Percentiles rank a stretch among this genome's conserved stretches.
phyloP scores from a whole-genome alignment of 2,797 vertebrate species.

The Zalophus californianus region DNA sequence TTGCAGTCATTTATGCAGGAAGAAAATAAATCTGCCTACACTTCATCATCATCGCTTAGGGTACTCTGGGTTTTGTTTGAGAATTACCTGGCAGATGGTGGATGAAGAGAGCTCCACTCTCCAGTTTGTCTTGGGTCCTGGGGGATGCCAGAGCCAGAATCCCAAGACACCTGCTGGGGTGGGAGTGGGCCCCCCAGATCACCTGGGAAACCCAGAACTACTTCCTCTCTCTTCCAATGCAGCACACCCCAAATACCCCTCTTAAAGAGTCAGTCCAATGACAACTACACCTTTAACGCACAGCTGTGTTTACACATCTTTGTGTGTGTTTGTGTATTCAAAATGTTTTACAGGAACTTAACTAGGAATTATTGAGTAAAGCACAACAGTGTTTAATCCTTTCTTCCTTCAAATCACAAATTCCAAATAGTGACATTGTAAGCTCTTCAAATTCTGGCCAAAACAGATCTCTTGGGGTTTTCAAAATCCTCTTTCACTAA shows the following conservation, averaged over 20 bases:
- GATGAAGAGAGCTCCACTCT: not conserved
- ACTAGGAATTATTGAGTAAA: not conserved
- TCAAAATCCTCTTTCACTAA: not conserved
- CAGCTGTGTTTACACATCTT: not conserved
- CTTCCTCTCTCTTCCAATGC: not conserved
- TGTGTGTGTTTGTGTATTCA: not conserved
- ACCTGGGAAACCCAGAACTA: not conserved
- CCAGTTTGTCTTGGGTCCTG: no score
- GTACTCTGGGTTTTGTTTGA: not conserved
- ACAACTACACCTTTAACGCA: not conserved
- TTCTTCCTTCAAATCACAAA: not conserved
- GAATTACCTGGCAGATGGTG: not conserved
- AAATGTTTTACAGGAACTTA: not conserved
- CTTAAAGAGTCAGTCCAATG: not conserved
- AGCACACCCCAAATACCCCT: not conserved
- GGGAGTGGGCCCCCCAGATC: not conserved
- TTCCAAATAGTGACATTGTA: not conserved
- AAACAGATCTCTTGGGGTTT: constrained; percentile 14
- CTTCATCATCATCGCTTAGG: no score
- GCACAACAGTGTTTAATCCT: not conserved
- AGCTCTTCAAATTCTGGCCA: not conserved
- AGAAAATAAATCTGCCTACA: not conserved
- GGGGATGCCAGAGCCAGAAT: not conserved
- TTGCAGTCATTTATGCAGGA: not conserved
- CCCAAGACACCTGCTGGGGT: not conserved